These are phyloP conservation scores for Cryptus armator DNA, from an alignment of 2,888 invertebrate genomes.

Conservation along the genomic window DNA sequence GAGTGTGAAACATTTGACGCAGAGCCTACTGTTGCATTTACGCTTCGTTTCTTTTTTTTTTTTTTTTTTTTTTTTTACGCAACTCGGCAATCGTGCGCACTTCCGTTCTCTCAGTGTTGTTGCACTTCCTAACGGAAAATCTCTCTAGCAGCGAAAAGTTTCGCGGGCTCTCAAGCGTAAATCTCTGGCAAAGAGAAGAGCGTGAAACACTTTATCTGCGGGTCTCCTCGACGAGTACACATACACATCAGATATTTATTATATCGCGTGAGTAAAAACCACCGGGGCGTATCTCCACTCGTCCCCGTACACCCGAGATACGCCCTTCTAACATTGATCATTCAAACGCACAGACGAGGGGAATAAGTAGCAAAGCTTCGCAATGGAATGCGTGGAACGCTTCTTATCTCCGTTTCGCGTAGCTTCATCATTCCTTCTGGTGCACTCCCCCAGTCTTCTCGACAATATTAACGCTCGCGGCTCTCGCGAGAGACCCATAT, in stretches of 20 bases:
- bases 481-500: slow-evolving; percentile 36
- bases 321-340: background rate
- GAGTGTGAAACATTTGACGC: slow-evolving; percentile 19
- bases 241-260: slow-evolving; percentile 24
- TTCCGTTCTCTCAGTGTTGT: slow-evolving; percentile 58
- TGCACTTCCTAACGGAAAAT: slow-evolving; percentile 61
- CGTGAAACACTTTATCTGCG: slow-evolving; percentile 64
- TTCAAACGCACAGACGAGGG: slow-evolving; percentile 3
- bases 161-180: background rate
- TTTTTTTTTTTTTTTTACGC: slow-evolving; percentile 5
- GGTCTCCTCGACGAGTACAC: slow-evolving; percentile 56
- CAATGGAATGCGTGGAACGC: slow-evolving; percentile 67
- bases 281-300: background rate
- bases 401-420: slow-evolving; percentile 64
- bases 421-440: slow-evolving; percentile 64
- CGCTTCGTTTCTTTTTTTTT: background rate
- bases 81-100: slow-evolving; percentile 45
- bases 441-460: slow-evolving; percentile 60
- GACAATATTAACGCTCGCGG: slow-evolving; percentile 44
- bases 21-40: background rate
- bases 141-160: slow-evolving; percentile 8
- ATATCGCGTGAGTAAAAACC: slow-evolving; percentile 1
- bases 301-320: background rate
- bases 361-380: slow-evolving; percentile 60
- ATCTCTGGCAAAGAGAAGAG: slow-evolving; percentile 38